Percentiles rank a stretch among this genome's conserved stretches.
Conservation (phyloP, 2,797 vertebrate species). For the Galago senegalensis region DNA sequence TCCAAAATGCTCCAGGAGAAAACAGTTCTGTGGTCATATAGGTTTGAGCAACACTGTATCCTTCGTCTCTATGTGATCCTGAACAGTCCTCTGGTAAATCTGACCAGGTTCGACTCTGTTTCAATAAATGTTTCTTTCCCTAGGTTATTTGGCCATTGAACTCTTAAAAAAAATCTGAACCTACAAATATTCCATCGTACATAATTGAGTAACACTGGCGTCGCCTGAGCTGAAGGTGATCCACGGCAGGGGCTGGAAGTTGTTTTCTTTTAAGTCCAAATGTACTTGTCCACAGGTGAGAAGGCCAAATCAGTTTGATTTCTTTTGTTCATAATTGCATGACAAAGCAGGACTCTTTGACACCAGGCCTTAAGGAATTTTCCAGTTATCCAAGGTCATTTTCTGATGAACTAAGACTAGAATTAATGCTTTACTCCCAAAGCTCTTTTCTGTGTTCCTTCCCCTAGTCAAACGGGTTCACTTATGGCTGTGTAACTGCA, state of each 20-base stretch:
- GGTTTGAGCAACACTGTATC: not conserved
- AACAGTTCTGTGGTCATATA: not conserved
- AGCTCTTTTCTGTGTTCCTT: not conserved
- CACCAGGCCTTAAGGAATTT: not conserved
- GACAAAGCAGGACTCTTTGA: not conserved
- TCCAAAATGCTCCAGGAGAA: not conserved
- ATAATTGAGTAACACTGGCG: not conserved
- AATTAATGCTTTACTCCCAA: not conserved
- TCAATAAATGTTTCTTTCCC: not conserved
- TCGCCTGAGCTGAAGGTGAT: not conserved
- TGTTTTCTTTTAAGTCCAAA: not conserved
- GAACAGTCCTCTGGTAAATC: not conserved
- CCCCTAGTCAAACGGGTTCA: not conserved
- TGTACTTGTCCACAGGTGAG: not conserved
- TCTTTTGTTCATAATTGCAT: not conserved
- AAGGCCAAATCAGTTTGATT: not conserved
- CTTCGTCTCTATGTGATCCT: not conserved
- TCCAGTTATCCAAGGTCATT: conserved; percentile 17
- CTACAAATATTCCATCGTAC: not conserved
- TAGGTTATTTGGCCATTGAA: not conserved
- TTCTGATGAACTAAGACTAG: not conserved
- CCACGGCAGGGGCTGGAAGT: rapidly evolving
- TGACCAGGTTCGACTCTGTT: not conserved
- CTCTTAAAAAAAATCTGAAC: not conserved
- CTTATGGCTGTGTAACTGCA: not conserved